Percentiles rank a stretch among this genome's conserved stretches.
Conservation (phyloP, 2,888 invertebrate genomes). For the Euspilapteryx auroguttella region DNA sequence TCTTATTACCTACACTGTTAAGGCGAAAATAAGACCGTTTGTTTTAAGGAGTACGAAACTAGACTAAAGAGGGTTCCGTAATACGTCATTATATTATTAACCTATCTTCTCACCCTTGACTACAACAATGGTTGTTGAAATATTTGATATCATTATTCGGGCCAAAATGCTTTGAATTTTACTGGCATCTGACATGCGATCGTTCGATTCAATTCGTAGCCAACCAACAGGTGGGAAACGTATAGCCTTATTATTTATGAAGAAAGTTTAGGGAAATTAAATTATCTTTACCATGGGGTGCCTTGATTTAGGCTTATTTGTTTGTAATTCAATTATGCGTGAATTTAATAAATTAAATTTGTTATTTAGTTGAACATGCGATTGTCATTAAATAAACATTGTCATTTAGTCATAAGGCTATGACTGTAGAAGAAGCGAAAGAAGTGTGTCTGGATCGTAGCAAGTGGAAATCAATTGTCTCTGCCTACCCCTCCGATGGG, state of each 20-base stretch:
- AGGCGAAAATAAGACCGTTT: not conserved
- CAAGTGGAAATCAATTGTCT: no score
- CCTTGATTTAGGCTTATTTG: no score
- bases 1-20: not conserved
- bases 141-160: slow-evolving; percentile 52
- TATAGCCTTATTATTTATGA: slow-evolving; percentile 9
- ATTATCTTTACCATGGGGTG: no score
- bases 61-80: slow-evolving; percentile 32
- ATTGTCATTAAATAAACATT: no score
- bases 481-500: no score
- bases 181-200: slow-evolving; percentile 48
- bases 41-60: slow-evolving; percentile 28
- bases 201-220: slow-evolving; percentile 42
- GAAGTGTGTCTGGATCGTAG: no score
- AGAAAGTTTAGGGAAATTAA: no score
- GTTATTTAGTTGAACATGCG: no score
- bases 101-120: slow-evolving; percentile 60
- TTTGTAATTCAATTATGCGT: no score
- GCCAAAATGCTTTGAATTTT: slow-evolving; percentile 26
- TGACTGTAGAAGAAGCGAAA: no score
- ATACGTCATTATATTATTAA: slow-evolving; percentile 60
- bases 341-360: no score
- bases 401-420: no score
- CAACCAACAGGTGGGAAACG: slow-evolving; percentile 26
- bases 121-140: slow-evolving; percentile 54